These are phyloP conservation scores for Cryptus viduatorius DNA, from an alignment of 2,888 invertebrate genomes.

Conservation along the genomic window DNA sequence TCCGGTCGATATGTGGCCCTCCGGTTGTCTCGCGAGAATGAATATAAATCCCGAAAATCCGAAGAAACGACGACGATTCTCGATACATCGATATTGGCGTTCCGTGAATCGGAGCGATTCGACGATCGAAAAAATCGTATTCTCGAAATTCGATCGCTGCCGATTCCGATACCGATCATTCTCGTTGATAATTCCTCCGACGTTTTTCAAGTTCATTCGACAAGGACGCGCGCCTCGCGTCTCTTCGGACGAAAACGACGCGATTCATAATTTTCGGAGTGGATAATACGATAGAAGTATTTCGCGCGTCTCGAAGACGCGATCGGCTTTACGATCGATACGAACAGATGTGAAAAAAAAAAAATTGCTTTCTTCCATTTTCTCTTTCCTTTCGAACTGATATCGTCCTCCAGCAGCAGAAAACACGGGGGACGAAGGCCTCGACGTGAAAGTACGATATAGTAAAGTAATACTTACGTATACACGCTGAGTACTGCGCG, in stretches of 20 bases:
- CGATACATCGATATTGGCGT: background rate
- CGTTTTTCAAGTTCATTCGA: background rate
- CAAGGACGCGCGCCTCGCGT: too few relatives aligned
- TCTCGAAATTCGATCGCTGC: background rate
- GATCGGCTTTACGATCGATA: background rate
- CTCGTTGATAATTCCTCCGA: background rate
- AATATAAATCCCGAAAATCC: slow-evolving; percentile 4
- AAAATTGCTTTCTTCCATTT: slow-evolving; percentile 18
- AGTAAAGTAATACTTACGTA: slow-evolving; percentile 1
- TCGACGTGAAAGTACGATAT: slow-evolving; percentile 44
- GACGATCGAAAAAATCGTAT: slow-evolving; percentile 3
- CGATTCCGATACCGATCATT: background rate
- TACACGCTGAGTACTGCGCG: slow-evolving; percentile 23
- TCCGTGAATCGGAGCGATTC: background rate
- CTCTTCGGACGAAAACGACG: too few relatives aligned
- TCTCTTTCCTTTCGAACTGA: slow-evolving; percentile 17
- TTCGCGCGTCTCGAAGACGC: too few relatives aligned
- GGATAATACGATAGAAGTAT: too few relatives aligned
- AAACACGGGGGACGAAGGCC: slow-evolving; percentile 1
- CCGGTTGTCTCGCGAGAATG: background rate
- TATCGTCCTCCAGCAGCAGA: slow-evolving; percentile 12
- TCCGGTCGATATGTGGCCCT: background rate
- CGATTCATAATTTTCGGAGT: too few relatives aligned
- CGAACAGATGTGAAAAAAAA: background rate
- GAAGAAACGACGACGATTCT: background rate